These are phyloP conservation scores for Copsychus sechellarum DNA, from an alignment of 2,113 vertebrate genomes.

Conservation along the genomic window DNA sequence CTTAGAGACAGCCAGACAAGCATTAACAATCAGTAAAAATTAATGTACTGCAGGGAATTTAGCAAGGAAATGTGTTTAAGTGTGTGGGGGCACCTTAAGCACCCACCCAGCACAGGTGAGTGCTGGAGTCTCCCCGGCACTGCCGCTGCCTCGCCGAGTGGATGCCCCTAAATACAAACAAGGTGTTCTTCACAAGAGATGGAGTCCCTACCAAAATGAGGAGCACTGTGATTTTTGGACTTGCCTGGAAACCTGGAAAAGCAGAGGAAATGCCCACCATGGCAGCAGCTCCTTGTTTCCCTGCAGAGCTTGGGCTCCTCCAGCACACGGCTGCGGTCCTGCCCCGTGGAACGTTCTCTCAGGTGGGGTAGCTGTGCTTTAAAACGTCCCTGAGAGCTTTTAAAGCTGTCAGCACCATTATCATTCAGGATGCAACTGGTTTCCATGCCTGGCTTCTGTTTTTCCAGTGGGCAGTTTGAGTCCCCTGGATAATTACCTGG, in stretches of 20 bases:
- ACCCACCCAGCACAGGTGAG: neutral
- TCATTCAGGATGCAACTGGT: slow-evolving; percentile 54
- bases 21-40: slow-evolving; percentile 61
- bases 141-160: accelerated
- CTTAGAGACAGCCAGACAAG: slow-evolving; percentile 47
- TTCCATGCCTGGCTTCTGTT: slow-evolving; percentile 45
- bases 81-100: neutral
- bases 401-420: slow-evolving; percentile 66
- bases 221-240: neutral
- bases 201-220: neutral
- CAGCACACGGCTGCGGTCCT: accelerated
- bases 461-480: slow-evolving; percentile 26
- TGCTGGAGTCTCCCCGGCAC: accelerated
- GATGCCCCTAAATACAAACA: neutral
- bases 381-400: slow-evolving; percentile 28
- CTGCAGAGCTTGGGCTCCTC: neutral
- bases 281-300: slow-evolving; percentile 4
- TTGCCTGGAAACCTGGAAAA: neutral
- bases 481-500: neutral
- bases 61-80: slow-evolving; percentile 20
- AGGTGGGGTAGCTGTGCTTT: neutral
- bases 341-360: neutral
- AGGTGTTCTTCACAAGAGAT: neutral
- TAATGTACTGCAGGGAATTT: slow-evolving; percentile 50
- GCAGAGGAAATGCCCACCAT: neutral